phyloP scores from a whole-genome alignment of 2,888 invertebrate genomes.

The Lissonota sp. region DNA sequence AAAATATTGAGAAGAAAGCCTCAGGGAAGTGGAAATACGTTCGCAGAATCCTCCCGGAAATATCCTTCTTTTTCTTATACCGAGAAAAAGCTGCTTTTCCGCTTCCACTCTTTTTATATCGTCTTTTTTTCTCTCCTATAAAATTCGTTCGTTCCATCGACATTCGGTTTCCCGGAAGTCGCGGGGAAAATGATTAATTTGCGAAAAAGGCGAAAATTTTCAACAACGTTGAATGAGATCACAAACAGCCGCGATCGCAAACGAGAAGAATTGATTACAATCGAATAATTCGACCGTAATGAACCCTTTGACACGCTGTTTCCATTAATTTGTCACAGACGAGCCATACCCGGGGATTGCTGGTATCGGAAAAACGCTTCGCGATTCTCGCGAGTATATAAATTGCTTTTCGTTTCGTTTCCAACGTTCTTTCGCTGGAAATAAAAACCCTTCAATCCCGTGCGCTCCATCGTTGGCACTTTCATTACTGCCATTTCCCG shows the following conservation, averaged over 20 bases:
- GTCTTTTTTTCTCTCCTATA: too few relatives aligned
- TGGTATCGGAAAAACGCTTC: conserved; percentile 1
- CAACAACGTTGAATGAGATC: too few relatives aligned
- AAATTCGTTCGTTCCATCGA: too few relatives aligned
- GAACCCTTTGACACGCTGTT: too few relatives aligned
- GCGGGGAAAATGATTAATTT: not conserved
- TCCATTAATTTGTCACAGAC: too few relatives aligned
- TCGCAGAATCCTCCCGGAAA: conserved; percentile 3
- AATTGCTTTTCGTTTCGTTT: conserved; percentile 20
- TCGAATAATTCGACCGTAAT: too few relatives aligned
- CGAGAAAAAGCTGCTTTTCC: too few relatives aligned
- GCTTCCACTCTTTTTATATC: too few relatives aligned
- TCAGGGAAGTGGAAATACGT: not conserved
- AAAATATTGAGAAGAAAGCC: conserved; percentile 1
- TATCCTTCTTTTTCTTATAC: conserved; percentile 5
- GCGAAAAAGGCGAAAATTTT: too few relatives aligned
- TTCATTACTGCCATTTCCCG: not conserved
- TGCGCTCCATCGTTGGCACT: not conserved
- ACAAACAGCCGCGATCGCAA: too few relatives aligned
- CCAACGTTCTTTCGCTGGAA: conserved; percentile 6
- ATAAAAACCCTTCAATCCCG: conserved; percentile 1
- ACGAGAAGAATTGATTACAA: too few relatives aligned
- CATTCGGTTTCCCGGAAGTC: not conserved
- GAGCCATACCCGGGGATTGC: too few relatives aligned
- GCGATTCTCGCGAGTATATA: conserved; percentile 25